These are phyloP conservation scores for Arion vulgaris DNA, from an alignment of 1,140 invertebrate genomes.

Conservation along the genomic window DNA sequence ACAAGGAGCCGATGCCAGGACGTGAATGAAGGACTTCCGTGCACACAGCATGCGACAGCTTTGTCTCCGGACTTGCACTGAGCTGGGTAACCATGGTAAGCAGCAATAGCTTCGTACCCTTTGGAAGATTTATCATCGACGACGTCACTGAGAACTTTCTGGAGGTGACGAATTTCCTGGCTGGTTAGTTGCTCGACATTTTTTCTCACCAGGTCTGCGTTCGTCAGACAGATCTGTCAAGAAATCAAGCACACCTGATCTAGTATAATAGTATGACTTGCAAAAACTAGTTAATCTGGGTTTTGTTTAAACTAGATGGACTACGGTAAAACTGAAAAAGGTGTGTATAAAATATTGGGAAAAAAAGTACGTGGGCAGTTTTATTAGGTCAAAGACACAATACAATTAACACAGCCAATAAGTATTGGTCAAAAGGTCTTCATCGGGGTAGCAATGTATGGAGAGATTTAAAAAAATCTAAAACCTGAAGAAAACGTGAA, in stretches of 20 bases:
- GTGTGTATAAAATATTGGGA: background rate
- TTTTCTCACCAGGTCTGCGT: constrained; percentile 30
- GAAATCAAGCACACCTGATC: background rate
- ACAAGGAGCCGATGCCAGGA: constrained; percentile 49
- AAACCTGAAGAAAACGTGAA: too few relatives aligned
- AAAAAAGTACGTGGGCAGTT: background rate
- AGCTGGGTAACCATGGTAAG: constrained; percentile 48
- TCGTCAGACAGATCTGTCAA: background rate
- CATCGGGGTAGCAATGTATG: too few relatives aligned
- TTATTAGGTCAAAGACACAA: too few relatives aligned
- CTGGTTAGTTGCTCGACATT: constrained; percentile 32
- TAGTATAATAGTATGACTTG: too few relatives aligned
- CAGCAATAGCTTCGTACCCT: constrained; percentile 39
- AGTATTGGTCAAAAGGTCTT: too few relatives aligned
- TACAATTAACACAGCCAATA: too few relatives aligned
- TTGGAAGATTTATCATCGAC: constrained; percentile 14
- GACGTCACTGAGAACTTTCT: constrained; percentile 15
- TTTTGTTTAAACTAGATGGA: background rate
- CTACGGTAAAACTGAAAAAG: background rate
- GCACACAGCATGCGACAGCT: constrained; percentile 45
- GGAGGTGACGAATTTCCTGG: constrained; percentile 25
- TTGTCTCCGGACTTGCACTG: constrained; percentile 32
- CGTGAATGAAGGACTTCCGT: constrained; percentile 45
- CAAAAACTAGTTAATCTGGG: background rate
- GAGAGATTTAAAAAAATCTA: too few relatives aligned